Base-by-base conservation (phyloP, 2,888 invertebrate species). In the Thymelicus lineola region DNA sequence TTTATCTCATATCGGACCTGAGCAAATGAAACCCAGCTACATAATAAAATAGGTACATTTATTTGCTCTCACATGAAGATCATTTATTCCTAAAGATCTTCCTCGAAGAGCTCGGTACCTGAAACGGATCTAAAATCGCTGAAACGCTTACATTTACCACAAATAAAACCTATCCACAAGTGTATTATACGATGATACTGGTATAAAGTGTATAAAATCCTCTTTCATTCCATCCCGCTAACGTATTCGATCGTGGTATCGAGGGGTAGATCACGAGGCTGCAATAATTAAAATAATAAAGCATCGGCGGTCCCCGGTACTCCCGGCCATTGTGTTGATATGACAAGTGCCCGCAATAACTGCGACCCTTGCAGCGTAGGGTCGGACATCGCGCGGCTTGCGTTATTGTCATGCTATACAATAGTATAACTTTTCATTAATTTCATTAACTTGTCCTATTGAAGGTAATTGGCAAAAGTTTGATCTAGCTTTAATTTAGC, bases 251-350 rank as follows among this genome's bases (percentile, higher is more conserved):
- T 79, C 78, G 79, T 83, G 82, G 87, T 48, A 38, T 48, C 89
- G 90, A 90, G 91, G 91, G 90, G 89, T 85, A 81, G 85, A 82
- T 83, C 82, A 83, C 82, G 85, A 84, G 85, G 86, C 86, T 89
- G 90, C 89, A 89, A 93, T 93, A 92, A 92, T 93, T 93, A 93
- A 93, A 93, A 93, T 93, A 92, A 93, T 93, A 93, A 92, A 92
- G 92, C 91, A 89, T 88, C 85, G 81, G 72, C 78, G 78, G 79
- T 75, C 71, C 76, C 78, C 80, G 76, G 79, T 82, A 87, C 87
- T 72, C 76, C 78, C 80, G 76, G 79, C 83, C 87, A 87, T 91
- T 90, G 90, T 90, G 86, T 82, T 86, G 87, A 90, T 91, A 92
- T 91, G 91, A 93, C 92, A 92, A 93, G 93, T 93, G 91, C 87